A percentile compares a stretch with the other conserved stretches of the same genome.
These are phyloP conservation scores for Sylvia borin DNA, from an alignment of 2,797 vertebrate species.

Conservation along the genomic window DNA sequence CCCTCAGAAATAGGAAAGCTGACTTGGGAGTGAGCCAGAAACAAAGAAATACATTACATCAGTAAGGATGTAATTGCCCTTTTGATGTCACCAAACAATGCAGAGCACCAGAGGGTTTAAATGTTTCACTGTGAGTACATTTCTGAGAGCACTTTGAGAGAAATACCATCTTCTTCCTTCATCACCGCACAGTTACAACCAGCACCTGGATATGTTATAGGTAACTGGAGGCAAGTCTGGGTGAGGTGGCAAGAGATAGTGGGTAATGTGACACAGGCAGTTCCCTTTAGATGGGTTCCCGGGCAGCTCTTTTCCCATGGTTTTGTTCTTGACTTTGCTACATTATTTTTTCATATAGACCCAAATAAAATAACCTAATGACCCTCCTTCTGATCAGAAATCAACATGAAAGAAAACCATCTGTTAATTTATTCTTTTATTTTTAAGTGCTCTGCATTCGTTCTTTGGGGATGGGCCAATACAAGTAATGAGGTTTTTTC, in stretches of 20 bases:
- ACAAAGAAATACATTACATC: neutral
- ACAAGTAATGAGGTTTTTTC: neutral
- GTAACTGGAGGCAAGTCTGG: neutral
- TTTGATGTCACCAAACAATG: neutral
- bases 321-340: neutral
- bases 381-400: neutral
- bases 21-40: constrained; percentile 11
- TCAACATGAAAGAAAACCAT: neutral
- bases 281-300: neutral
- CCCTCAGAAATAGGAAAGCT: neutral
- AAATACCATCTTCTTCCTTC: neutral
- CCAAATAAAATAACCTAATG: neutral
- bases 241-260: neutral
- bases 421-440: neutral
- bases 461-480: neutral
- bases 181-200: neutral
- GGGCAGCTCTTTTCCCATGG: neutral
- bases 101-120: neutral
- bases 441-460: neutral
- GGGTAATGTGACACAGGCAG: fast-evolving
- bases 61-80: neutral
- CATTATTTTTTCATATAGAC: neutral
- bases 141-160: neutral
- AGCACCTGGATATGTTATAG: neutral
- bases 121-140: neutral